Evolutionary conservation across 92 coral and sea anemone genomes (phyloP), one percentile per base, ranked within the genome.

Genomic region (Chrysogorgia sp.): DNA sequence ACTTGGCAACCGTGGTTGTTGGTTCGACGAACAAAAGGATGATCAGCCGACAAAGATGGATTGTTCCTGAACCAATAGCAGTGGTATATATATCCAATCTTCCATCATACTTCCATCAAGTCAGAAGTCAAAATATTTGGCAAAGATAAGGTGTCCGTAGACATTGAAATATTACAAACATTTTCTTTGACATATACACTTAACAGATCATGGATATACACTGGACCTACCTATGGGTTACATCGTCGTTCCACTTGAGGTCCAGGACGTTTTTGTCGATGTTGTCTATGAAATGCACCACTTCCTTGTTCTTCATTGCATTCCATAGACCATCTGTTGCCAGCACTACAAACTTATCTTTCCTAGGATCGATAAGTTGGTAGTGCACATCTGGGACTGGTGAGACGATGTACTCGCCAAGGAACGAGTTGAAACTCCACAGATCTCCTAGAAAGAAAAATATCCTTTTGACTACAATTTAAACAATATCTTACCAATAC

Each of bases 261-360:
- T 91, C 92, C 7, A 81, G 67, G 76, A 69, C 43, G 49, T 93
- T 86, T 57, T 88, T 88, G 24, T 92, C 90, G 41, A 82, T 84
- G 49, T 90, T 85, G 66, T 87, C 86, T 35, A 93, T 91, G 76
- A 93, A 89, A 30, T 89, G 88, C 32, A 93, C 98, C 31, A 90
- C 96, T 70, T 93, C 98, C 40, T 93, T 92, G 17, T 87, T 88
- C 43, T 86, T 86, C 86, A 93, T 88, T 59, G 91, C 96, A 14
- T 96, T 96, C 97, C 97, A 93, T 58, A 93, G 87, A 63, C 97
- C 97, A 82, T 93, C 97, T 29, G 88, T 81, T 34, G 97, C 97
- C 32, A 93, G 71, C 45, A 93, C 82, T 29, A 91, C 81, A 85
- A 86, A 91, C 82, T 89, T 89, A 61, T 93, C 94, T 71, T 66